Base-by-base conservation (phyloP, 2,888 invertebrate genomes). In the Limnephilus lunatus region DNA sequence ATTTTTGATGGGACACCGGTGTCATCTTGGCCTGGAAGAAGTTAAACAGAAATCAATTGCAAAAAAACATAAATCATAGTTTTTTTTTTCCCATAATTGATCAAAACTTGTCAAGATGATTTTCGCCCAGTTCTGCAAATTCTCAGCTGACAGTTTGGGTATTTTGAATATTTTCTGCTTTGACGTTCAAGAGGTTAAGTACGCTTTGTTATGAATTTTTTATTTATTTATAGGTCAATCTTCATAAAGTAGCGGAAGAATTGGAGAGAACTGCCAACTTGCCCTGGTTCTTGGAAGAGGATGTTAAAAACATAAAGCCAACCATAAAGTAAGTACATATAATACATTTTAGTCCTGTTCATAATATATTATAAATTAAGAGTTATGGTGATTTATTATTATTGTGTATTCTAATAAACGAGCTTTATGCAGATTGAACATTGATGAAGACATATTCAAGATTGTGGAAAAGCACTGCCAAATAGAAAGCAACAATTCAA, bases 401-500 rank as follows among this genome's bases (percentile, higher is more conserved):
- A 53, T 31, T 32, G 19, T 83, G 53, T 48, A 12, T n/a, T 93
- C 7, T 91, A 91, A 9, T 90, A 93, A 85, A 48, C 39, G 86
- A 91, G 91, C 91, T 81, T 91, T 92, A 80, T 93, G 93, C 94
- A 96, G 97, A 93, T 94, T 96, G 48, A 94, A 94, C 11, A 95
- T 96, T 2, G 95, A 96, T 92, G 94, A 95, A 81, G 95, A 95
- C 39, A 92, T 96, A 3, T 94, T 95, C 92, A 93, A 95, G n/a
- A 92, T 94, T 32, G 93, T 96, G 11, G 94, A 94, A 87, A 95
- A 96, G 91, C 96, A 95, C 93, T 95, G 96, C n/a, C 94, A 94
- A 11, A 92, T 97, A 83, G 95, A 95, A 89, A 95, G 95, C 14
- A 95, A 95, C 81, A 94, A 94, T 0, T 48, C 31, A 32, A 94